phyloP scores from a whole-genome alignment of 2,113 vertebrate species.

The Baryphthengus martii region DNA sequence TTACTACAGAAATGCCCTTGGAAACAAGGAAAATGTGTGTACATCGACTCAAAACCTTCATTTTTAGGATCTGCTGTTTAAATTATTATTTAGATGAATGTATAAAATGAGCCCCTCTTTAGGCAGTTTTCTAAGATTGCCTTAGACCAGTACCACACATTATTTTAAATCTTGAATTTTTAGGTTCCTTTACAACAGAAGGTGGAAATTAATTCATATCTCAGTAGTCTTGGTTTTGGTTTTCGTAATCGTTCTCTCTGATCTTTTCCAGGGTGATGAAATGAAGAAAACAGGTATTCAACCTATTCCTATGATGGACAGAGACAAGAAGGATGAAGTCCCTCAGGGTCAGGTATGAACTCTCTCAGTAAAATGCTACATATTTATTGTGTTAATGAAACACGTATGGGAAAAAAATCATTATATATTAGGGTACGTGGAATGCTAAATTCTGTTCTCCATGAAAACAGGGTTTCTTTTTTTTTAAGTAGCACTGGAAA shows the following conservation, averaged over 20 bases:
- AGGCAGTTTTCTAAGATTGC: neutral
- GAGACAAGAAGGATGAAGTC: slow-evolving; percentile 93
- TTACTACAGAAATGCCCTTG: neutral
- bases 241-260: neutral
- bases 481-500: neutral
- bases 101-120: neutral
- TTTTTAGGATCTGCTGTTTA: neutral
- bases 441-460: neutral
- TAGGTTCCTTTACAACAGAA: neutral
- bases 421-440: neutral
- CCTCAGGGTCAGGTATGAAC: slow-evolving; percentile 91
- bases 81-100: neutral
- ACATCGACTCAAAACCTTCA: neutral
- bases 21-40: neutral
- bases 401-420: neutral
- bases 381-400: neutral
- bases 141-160: neutral
- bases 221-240: neutral
- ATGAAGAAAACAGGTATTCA: slow-evolving; percentile 98
- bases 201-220: neutral
- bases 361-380: neutral
- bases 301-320: slow-evolving; percentile 98
- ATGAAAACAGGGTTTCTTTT: neutral
- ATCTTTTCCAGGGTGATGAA: slow-evolving; percentile 86
- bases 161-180: neutral